Base-by-base conservation (phyloP, 1,140 invertebrate species). In the Drosophila seguyi region DNA sequence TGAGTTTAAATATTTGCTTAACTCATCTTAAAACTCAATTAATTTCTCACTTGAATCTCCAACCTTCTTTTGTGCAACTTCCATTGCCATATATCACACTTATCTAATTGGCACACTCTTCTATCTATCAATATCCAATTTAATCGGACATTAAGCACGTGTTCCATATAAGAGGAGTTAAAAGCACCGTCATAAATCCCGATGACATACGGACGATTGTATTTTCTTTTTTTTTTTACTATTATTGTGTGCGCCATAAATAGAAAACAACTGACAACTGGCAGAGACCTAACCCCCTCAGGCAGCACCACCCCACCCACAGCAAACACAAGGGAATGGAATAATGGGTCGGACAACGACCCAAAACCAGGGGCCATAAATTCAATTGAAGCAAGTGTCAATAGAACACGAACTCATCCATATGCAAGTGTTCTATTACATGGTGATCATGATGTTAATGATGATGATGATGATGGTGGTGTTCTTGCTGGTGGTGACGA, bases 301-400 rank as follows among this genome's bases (percentile, higher is more conserved):
- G 18, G 34, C 25, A 18, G 4, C 22, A 8, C n/a, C 31, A 31
- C 22, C 11, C 27, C 18, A 20, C 45, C 52, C 4, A 25, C 14
- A 6, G 27, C 36, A 16, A 52, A 44, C 44, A 69, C 65, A 47
- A 41, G 44, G 29, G 56, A 47, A 27, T 36, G 55, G 25, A 59
- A 65, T 71, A 72, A 81, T 75, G 55, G 59, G 60, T 75, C 72
- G 79, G 58, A 61, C 78, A 81, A 81, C 60, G 79, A 81, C 79
- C 79, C 78, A 76, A 71, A 75, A 74, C 62, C 79, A 31, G 47
- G 52, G 38, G 44, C 73, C 78, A 71, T 81, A 81, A 79, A 81
- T 76, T 81, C 78, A 81, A 76, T 81, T 81, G 78, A 81, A 67
- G 66, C 78, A 81, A 81, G 78, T 81, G 79, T 81, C 79, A 81